Evolutionary conservation across 2,888 invertebrate species (phyloP).

Genomic region (Agonum fuliginosum): DNA sequence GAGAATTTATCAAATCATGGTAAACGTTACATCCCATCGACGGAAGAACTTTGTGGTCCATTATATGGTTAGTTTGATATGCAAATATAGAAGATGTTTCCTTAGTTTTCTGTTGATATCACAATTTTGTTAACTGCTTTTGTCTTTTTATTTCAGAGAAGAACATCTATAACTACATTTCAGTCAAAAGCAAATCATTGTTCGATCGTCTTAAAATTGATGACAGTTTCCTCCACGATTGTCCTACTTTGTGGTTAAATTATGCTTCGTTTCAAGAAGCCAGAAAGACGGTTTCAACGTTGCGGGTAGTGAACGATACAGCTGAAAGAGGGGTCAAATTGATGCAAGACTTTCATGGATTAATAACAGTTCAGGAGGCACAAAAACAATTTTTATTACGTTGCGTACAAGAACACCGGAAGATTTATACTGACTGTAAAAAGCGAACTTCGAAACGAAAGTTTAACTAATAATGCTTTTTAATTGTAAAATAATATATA

Average conservation of each 20-base stretch:
- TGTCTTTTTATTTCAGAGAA: slow-evolving; percentile 41
- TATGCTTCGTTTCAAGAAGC: slow-evolving; percentile 61
- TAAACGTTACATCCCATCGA: slow-evolving; percentile 56
- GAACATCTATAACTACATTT: slow-evolving; percentile 53
- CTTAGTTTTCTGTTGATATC: slow-evolving; percentile 26
- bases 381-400: slow-evolving; percentile 64
- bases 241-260: slow-evolving; percentile 58
- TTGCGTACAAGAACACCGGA: too few species aligned
- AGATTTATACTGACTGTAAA: too few species aligned
- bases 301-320: too few species aligned
- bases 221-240: slow-evolving; percentile 49
- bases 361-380: slow-evolving; percentile 63
- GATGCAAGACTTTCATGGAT: slow-evolving; percentile 64
- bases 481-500: too few species aligned
- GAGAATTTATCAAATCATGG: slow-evolving; percentile 56
- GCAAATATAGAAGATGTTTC: slow-evolving; percentile 16
- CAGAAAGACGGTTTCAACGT: slow-evolving; percentile 60
- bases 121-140: slow-evolving; percentile 1
- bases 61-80: slow-evolving; percentile 51
- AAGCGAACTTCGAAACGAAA: slow-evolving; percentile 27
- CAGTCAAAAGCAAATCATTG: slow-evolving; percentile 53
- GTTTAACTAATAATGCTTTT: too few species aligned
- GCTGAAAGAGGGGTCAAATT: slow-evolving; percentile 64
- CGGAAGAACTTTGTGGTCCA: slow-evolving; percentile 68
- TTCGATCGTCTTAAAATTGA: slow-evolving; percentile 54